Evolutionary conservation across 2,888 invertebrate genomes (phyloP).

Genomic region (Drosophila pseudotalamancana): DNA sequence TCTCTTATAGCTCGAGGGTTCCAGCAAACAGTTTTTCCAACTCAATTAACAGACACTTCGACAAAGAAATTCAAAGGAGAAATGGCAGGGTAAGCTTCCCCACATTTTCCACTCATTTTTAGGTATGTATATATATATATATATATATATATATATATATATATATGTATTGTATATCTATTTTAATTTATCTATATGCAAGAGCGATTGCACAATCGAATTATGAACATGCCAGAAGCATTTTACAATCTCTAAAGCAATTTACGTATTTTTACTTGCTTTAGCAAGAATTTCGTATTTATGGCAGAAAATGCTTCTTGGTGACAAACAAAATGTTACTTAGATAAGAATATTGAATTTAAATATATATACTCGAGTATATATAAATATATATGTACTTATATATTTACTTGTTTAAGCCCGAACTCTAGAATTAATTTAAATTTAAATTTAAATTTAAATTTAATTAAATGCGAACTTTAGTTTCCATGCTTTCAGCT

Average conservation of each 20-base stretch:
- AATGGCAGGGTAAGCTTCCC: not conserved
- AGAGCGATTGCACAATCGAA: constrained; percentile 42
- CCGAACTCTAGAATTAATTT: too few species aligned
- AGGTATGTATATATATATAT: not conserved
- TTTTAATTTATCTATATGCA: too few species aligned
- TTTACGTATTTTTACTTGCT: constrained; percentile 18
- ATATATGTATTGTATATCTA: too few species aligned
- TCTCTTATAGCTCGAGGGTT: constrained; percentile 9
- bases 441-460: too few species aligned
- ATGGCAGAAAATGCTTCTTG: not conserved
- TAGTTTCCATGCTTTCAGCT: too few species aligned
- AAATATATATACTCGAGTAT: not conserved
- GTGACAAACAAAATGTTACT: not conserved
- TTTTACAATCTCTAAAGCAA: constrained; percentile 36
- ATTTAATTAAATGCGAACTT: too few species aligned
- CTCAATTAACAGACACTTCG: constrained; percentile 50
- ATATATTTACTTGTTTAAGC: too few species aligned
- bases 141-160: not conserved
- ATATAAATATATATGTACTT: not conserved
- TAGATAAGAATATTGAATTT: not conserved
- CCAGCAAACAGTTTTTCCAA: constrained; percentile 50
- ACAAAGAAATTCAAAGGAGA: constrained; percentile 30
- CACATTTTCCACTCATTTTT: not conserved
- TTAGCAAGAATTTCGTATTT: constrained; percentile 5
- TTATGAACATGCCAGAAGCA: constrained; percentile 44